These are phyloP conservation scores for Drosophila diplacantha DNA, from an alignment of 2,888 invertebrate species.

Conservation along the genomic window DNA sequence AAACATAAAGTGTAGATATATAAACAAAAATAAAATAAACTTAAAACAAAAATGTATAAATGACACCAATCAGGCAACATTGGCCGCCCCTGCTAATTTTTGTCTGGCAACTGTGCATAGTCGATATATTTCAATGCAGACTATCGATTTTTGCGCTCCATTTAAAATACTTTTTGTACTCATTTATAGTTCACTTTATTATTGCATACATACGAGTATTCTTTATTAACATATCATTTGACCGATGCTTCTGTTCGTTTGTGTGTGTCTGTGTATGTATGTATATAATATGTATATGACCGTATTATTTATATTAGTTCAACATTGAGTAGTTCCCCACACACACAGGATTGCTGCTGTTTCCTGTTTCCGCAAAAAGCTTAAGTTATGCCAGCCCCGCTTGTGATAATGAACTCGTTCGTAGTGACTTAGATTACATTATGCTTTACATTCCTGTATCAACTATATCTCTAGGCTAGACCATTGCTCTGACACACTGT, in stretches of 20 bases:
- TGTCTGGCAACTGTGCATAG: not conserved
- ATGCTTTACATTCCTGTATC: constrained; percentile 43
- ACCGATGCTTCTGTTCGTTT: constrained; percentile 16
- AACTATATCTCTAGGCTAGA: constrained; percentile 26
- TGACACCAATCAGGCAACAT: not conserved
- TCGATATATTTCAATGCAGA: not conserved
- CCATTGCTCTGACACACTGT: constrained; percentile 9
- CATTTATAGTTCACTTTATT: constrained; percentile 40
- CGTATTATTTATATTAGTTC: constrained; percentile 38
- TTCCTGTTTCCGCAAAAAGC: constrained; percentile 19
- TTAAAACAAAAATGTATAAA: too few species aligned
- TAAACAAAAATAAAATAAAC: not conserved
- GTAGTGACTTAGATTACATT: constrained; percentile 32
- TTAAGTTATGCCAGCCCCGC: constrained; percentile 10
- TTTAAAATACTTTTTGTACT: constrained; percentile 6
- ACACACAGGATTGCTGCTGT: constrained; percentile 11
- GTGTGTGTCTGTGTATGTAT: constrained; percentile 14
- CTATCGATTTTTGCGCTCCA: not conserved
- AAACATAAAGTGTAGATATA: too few species aligned
- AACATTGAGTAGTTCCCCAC: constrained; percentile 31
- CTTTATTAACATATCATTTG: constrained; percentile 40
- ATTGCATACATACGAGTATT: constrained; percentile 40
- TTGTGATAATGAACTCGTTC: constrained; percentile 23
- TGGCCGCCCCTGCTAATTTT: not conserved
- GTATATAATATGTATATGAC: constrained; percentile 40